Conservation (phyloP, 2,888 invertebrate species). For the Galeopsomyia nigrocyanea region DNA sequence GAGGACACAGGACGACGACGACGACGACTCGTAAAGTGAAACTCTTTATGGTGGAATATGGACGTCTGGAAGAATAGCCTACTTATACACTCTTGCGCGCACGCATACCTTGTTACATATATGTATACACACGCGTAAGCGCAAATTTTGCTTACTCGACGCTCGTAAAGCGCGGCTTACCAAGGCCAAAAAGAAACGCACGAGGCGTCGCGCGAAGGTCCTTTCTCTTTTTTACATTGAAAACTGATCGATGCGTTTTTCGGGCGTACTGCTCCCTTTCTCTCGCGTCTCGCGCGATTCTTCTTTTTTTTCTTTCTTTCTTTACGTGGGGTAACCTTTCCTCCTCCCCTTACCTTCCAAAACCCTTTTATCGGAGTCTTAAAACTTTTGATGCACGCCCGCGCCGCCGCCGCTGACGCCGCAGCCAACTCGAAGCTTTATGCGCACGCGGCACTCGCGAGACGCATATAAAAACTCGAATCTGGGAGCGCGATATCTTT, state of each 20-base stretch:
- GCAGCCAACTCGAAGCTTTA: conserved; percentile 23
- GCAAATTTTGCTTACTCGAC: conserved; percentile 18
- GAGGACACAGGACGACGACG: no score
- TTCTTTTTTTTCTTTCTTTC: not conserved
- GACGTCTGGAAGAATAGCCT: no score
- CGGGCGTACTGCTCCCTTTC: not conserved
- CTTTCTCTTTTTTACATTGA: conserved; percentile 19
- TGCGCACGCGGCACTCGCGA: conserved; percentile 3
- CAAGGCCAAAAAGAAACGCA: no score
- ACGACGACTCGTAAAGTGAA: no score
- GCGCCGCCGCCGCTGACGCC: no score
- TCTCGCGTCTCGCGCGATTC: not conserved
- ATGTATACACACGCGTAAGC: no score
- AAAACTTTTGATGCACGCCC: conserved; percentile 28
- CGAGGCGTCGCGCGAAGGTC: not conserved
- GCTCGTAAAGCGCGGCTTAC: conserved; percentile 7
- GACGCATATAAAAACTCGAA: conserved; percentile 10
- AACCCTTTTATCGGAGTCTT: conserved; percentile 32
- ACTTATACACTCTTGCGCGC: no score
- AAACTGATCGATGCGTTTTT: conserved; percentile 30
- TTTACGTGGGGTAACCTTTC: no score
- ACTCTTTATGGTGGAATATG: no score
- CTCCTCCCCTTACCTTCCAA: not conserved
- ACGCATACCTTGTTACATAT: no score
- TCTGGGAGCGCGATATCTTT: conserved; percentile 32